Evolutionary conservation across 2,113 vertebrate species (phyloP).

Genomic region (Pluvialis apricaria): DNA sequence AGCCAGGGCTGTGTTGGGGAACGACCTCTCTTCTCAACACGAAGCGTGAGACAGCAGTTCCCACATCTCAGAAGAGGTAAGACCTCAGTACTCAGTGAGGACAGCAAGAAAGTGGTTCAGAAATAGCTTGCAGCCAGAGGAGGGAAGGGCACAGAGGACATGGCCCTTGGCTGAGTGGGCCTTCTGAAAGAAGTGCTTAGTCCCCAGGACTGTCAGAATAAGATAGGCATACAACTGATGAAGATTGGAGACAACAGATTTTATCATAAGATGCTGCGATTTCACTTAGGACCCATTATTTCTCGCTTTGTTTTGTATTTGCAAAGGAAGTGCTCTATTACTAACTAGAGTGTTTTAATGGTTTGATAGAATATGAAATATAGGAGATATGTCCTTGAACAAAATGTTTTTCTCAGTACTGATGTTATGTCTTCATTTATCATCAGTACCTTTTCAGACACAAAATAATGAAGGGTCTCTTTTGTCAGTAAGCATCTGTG

Average conservation of each 20-base stretch:
- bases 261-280: background rate
- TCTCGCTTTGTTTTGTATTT: background rate
- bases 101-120: background rate
- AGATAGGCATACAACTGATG: accelerated
- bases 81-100: background rate
- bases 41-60: background rate
- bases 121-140: background rate
- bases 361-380: background rate
- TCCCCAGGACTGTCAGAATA: background rate
- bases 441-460: background rate
- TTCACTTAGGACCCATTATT: background rate
- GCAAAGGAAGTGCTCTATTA: background rate
- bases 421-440: background rate
- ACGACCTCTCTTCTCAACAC: background rate
- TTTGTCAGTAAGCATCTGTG: background rate
- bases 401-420: background rate
- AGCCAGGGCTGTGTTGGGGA: background rate
- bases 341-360: background rate
- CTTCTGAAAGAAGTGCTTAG: background rate
- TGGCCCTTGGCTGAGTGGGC: accelerated
- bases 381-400: background rate
- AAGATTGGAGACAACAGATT: background rate
- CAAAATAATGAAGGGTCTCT: background rate
- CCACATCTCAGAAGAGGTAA: background rate
- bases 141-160: accelerated